These are phyloP conservation scores for Dryobota labecula DNA, from an alignment of 2,888 invertebrate species.

Conservation along the genomic window DNA sequence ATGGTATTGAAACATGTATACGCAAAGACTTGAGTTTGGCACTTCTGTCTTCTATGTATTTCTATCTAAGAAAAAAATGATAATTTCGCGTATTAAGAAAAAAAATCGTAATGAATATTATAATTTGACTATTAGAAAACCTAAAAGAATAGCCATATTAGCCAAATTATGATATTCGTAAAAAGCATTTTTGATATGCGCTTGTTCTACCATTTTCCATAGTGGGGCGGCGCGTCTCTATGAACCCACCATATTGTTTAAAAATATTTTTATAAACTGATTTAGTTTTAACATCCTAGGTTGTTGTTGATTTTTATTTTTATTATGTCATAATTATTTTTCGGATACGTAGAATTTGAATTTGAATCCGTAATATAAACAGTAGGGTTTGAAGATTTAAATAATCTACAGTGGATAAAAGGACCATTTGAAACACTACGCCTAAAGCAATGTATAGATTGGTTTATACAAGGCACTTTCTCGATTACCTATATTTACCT, in stretches of 20 bases:
- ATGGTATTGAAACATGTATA: too few species aligned
- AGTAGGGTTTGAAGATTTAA: background rate
- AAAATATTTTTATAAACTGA: slow-evolving; percentile 44
- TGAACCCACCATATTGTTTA: slow-evolving; percentile 15
- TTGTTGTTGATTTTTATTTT: slow-evolving; percentile 33
- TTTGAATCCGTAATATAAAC: background rate
- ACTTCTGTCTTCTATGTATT: too few species aligned
- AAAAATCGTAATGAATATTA: too few species aligned
- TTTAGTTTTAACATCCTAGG: slow-evolving; percentile 38
- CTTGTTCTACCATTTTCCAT: too few species aligned
- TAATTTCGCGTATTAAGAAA: too few species aligned
- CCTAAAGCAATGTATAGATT: background rate
- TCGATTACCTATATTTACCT: background rate
- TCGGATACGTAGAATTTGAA: background rate
- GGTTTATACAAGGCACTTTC: background rate
- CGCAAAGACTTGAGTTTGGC: too few species aligned
- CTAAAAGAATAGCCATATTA: too few species aligned
- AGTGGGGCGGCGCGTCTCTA: slow-evolving; percentile 32
- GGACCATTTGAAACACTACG: background rate
- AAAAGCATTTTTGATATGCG: too few species aligned
- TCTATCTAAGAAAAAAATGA: too few species aligned
- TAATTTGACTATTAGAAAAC: too few species aligned
- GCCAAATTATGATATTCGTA: too few species aligned
- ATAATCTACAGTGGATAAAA: background rate
- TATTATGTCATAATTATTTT: background rate